Conservation (phyloP, 1,140 invertebrate genomes). For the Conopomorpha cramerella region DNA sequence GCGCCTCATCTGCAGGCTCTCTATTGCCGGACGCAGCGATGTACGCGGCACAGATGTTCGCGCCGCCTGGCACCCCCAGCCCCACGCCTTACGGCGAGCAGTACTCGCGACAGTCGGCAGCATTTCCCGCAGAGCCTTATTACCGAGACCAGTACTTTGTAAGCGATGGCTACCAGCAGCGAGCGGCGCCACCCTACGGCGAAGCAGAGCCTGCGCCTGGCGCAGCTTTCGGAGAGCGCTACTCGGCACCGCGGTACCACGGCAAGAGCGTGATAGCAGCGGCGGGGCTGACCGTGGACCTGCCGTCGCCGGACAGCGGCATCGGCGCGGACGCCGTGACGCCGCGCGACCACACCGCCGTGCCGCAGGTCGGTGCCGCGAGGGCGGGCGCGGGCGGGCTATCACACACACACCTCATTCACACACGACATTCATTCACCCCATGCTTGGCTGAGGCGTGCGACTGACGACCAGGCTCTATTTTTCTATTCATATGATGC, state of each 20-base stretch:
- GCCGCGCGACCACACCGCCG: constrained; percentile 82
- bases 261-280: constrained; percentile 61
- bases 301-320: constrained; percentile 89
- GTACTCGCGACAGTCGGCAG: constrained; percentile 35
- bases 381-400: constrained; percentile 21
- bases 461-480: no score
- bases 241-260: constrained; percentile 50
- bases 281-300: constrained; percentile 84
- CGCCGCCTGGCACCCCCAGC: constrained; percentile 51
- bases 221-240: constrained; percentile 45
- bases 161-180: constrained; percentile 46
- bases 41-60: constrained; percentile 59
- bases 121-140: constrained; percentile 48
- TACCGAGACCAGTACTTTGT: constrained; percentile 58
- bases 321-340: constrained; percentile 91
- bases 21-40: constrained; percentile 53
- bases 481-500: no score
- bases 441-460: no score
- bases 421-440: constrained; percentile 10
- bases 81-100: constrained; percentile 54
- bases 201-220: constrained; percentile 36
- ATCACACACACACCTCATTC: constrained; percentile 11
- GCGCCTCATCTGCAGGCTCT: constrained; percentile 51
- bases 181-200: constrained; percentile 43
- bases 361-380: constrained; percentile 76